Evolutionary conservation across 2,888 invertebrate species (phyloP).

Genomic region (Mesochorus sp.): DNA sequence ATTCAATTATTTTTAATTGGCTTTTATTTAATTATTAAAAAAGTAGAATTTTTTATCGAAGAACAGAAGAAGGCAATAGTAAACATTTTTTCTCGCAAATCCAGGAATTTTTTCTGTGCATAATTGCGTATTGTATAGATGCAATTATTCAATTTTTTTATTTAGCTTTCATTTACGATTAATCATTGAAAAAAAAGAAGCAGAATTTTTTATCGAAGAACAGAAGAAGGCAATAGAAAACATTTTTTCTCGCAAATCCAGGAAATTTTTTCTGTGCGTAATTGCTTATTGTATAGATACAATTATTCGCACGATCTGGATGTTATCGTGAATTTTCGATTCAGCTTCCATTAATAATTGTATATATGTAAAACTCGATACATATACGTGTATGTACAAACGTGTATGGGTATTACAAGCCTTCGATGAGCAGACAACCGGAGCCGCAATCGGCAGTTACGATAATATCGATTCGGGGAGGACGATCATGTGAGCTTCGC

Average conservation of each 20-base stretch:
- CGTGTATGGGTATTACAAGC: slow-evolving; percentile 27
- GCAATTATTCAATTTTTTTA: too few relatives aligned
- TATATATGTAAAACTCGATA: neutral
- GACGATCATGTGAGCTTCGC: slow-evolving; percentile 24
- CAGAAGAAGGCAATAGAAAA: too few relatives aligned
- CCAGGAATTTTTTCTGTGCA: neutral
- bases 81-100: slow-evolving; percentile 8
- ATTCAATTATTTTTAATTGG: too few relatives aligned
- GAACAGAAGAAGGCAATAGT: too few relatives aligned
- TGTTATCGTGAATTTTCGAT: slow-evolving; percentile 9
- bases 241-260: slow-evolving; percentile 1
- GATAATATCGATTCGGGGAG: slow-evolving; percentile 50
- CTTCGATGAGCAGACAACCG: slow-evolving; percentile 15
- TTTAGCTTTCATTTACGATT: too few relatives aligned
- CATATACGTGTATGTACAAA: neutral
- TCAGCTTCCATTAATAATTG: slow-evolving; percentile 1
- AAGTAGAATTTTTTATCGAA: too few relatives aligned
- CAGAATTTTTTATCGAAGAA: too few relatives aligned
- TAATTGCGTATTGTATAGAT: too few relatives aligned
- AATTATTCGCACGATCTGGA: slow-evolving; percentile 49
- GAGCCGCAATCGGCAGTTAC: slow-evolving; percentile 34
- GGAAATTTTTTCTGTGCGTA: slow-evolving; percentile 4
- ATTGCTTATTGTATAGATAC: slow-evolving; percentile 42
- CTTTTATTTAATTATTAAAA: too few relatives aligned
- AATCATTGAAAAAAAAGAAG: too few relatives aligned